A percentile compares a stretch with the other conserved stretches of the same genome.
Evolutionary conservation across 2,888 invertebrate species (phyloP).

Genomic region (Arge pagana): DNA sequence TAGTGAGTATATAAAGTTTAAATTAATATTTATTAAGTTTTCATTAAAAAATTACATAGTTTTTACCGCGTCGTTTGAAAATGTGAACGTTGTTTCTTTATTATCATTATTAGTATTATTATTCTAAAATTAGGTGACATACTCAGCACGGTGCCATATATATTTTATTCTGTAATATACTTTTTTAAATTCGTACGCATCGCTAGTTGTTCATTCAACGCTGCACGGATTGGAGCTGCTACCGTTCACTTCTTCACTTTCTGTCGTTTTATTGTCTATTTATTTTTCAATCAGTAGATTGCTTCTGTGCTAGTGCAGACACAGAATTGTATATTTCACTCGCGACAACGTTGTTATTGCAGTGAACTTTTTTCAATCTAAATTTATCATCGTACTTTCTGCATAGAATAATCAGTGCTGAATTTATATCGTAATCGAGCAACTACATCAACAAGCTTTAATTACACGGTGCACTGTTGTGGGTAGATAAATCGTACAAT

Average conservation of each 20-base stretch:
- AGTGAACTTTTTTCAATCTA: too few species aligned
- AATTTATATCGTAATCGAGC: too few species aligned
- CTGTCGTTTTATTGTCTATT: conserved; percentile 1
- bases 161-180: conserved; percentile 2
- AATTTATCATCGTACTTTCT: too few species aligned
- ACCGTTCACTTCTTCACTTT: too few species aligned
- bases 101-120: conserved; percentile 29
- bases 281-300: not conserved
- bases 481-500: not conserved
- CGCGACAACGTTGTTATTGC: too few species aligned
- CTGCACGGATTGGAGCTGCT: too few species aligned
- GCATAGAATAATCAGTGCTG: too few species aligned
- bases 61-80: conserved; percentile 11
- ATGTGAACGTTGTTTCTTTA: conserved; percentile 3
- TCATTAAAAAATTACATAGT: conserved; percentile 1
- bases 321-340: too few species aligned
- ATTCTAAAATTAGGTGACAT: conserved; percentile 26
- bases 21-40: conserved; percentile 17
- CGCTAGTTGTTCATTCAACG: conserved; percentile 2
- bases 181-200: not conserved
- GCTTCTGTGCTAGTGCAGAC: too few species aligned
- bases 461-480: conserved; percentile 8
- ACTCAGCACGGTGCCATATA: conserved; percentile 20
- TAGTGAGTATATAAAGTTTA: conserved; percentile 19
- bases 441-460: conserved; percentile 12